Evolutionary conservation across 2,113 vertebrate species (phyloP).

Genomic region (Pteropus alecto): DNA sequence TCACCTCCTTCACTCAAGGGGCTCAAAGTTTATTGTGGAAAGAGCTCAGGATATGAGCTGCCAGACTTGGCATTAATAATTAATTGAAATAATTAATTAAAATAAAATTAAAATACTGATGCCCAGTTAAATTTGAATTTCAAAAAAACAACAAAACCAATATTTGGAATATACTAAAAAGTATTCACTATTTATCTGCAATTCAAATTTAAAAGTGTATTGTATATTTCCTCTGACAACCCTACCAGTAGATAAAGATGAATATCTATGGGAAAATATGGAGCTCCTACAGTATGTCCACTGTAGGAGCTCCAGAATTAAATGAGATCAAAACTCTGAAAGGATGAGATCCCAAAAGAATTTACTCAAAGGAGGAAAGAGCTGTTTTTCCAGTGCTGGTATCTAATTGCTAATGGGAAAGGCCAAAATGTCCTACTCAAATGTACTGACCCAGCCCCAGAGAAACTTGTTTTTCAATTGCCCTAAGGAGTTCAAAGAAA

Average conservation of each 20-base stretch:
- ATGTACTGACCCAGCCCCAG: background rate
- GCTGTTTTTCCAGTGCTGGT: background rate
- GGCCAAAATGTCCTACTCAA: background rate
- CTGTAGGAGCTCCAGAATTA: background rate
- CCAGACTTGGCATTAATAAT: background rate
- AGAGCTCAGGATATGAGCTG: background rate
- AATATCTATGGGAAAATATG: background rate
- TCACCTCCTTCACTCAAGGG: background rate
- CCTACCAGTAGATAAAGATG: background rate
- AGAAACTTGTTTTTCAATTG: background rate
- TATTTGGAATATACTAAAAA: background rate
- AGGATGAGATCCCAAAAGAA: background rate
- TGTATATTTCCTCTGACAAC: background rate
- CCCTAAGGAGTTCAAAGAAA: background rate
- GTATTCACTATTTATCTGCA: background rate
- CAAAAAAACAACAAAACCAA: background rate
- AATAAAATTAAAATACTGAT: background rate
- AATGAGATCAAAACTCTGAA: background rate
- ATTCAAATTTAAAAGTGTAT: background rate
- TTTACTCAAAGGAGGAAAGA: background rate
- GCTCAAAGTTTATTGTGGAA: background rate
- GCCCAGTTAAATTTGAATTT: slow-evolving; percentile 17
- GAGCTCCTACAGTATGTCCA: background rate
- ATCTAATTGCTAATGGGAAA: background rate
- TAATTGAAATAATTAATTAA: background rate